Conservation (phyloP, 1,140 invertebrate species). For the Anastatus disparis region DNA sequence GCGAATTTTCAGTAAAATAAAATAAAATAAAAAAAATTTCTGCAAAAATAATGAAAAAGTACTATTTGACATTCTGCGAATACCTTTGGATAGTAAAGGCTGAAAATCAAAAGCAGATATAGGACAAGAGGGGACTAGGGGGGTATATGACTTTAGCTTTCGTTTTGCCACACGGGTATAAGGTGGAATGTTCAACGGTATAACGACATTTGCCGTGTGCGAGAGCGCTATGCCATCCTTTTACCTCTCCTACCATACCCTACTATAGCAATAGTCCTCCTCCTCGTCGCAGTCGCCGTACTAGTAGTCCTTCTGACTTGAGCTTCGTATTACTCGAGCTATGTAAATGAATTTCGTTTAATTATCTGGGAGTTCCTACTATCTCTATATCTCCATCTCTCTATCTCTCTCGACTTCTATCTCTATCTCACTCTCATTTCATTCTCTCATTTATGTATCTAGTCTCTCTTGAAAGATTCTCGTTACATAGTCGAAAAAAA, state of each 20-base stretch:
- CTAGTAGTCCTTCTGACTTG: constrained; percentile 21
- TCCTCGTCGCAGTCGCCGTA: neutral
- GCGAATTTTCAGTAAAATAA: constrained; percentile 8
- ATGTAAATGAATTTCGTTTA: constrained; percentile 68
- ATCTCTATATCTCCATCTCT: constrained; percentile 20
- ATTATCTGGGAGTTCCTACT: constrained; percentile 54
- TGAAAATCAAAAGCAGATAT: constrained; percentile 38
- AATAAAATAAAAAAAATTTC: too few relatives aligned
- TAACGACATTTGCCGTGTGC: constrained; percentile 25
- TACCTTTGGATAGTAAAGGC: constrained; percentile 11
- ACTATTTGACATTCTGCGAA: constrained; percentile 11
- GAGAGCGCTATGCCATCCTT: too few relatives aligned
- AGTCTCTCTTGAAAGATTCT: neutral
- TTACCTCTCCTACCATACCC: too few relatives aligned
- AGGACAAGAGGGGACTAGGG: too few relatives aligned
- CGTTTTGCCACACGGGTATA: neutral
- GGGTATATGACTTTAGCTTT: constrained; percentile 33
- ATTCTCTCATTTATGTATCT: neutral
- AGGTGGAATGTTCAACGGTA: constrained; percentile 24
- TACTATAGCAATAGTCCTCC: too few relatives aligned
- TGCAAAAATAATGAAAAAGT: neutral
- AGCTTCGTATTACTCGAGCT: constrained; percentile 61
- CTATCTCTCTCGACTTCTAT: neutral
- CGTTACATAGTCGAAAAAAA: neutral
- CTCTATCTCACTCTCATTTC: neutral